Evolutionary conservation across 1,140 invertebrate species (phyloP).

Genomic region (Lepidurus packardi): DNA sequence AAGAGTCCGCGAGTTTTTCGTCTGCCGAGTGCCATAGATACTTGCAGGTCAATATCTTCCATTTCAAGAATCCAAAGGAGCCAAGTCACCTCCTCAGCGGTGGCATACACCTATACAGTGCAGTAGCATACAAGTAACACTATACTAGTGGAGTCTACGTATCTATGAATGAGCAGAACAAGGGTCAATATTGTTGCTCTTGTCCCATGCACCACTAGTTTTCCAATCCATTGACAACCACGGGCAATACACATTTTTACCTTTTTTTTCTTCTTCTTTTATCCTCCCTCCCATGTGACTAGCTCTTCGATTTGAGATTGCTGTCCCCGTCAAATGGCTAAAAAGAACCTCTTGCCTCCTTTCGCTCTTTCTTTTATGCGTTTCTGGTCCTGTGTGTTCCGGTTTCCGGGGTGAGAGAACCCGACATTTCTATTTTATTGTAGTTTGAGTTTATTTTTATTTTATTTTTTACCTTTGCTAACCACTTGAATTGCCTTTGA

Average conservation of each 20-base stretch:
- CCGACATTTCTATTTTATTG: background rate
- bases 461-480: no score
- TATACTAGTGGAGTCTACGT: background rate
- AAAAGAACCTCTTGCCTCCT: no score
- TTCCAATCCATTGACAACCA: background rate
- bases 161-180: background rate
- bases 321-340: no score
- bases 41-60: background rate
- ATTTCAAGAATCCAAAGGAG: background rate
- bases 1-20: background rate
- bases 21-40: background rate
- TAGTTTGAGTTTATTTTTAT: no score
- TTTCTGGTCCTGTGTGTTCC: background rate
- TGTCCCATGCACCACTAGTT: background rate
- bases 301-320: background rate
- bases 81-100: no score
- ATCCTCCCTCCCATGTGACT: background rate
- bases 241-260: background rate
- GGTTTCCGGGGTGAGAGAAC: background rate
- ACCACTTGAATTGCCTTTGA: no score
- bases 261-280: background rate
- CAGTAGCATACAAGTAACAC: no score
- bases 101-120: no score
- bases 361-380: background rate
- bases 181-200: conserved; percentile 18